phyloP scores from a whole-genome alignment of 2,797 vertebrate species.

The Hippopotamyrus pictus region DNA sequence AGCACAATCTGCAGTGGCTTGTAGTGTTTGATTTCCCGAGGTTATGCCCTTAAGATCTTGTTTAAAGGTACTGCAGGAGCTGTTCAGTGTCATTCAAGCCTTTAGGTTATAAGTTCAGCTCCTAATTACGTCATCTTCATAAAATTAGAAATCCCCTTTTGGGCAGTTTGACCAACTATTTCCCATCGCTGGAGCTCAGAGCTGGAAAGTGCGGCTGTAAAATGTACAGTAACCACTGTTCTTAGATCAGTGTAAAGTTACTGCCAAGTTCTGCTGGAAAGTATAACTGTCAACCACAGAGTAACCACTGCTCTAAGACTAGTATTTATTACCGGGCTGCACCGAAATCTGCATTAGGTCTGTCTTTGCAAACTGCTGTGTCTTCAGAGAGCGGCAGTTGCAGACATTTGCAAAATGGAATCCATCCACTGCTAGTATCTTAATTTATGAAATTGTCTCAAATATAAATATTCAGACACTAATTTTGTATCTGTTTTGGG shows the following conservation, averaged over 20 bases:
- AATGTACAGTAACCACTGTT: not conserved
- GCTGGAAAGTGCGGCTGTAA: not conserved
- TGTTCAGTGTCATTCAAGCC: not conserved
- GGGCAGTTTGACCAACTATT: not conserved
- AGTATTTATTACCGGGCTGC: not conserved
- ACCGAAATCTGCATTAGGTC: not conserved
- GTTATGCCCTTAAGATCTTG: not conserved
- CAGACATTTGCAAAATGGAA: not conserved
- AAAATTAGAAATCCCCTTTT: not conserved
- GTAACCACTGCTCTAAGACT: slow-evolving; percentile 5
- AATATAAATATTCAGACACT: not conserved
- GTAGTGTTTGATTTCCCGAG: not conserved
- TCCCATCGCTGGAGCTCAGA: not conserved
- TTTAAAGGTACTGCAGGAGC: not conserved
- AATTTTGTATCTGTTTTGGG: not conserved
- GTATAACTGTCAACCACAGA: slow-evolving; percentile 1
- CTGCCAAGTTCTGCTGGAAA: slow-evolving; percentile 4
- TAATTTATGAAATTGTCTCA: not conserved
- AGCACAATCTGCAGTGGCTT: not conserved
- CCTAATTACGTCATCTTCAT: not conserved
- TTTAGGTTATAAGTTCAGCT: not conserved
- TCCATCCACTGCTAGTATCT: not conserved
- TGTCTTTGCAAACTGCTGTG: not conserved
- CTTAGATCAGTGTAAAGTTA: slow-evolving; percentile 1
- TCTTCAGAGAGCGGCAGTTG: not conserved